Base-by-base conservation (phyloP, 2,797 vertebrate species). In the Spinus olivaceus region DNA sequence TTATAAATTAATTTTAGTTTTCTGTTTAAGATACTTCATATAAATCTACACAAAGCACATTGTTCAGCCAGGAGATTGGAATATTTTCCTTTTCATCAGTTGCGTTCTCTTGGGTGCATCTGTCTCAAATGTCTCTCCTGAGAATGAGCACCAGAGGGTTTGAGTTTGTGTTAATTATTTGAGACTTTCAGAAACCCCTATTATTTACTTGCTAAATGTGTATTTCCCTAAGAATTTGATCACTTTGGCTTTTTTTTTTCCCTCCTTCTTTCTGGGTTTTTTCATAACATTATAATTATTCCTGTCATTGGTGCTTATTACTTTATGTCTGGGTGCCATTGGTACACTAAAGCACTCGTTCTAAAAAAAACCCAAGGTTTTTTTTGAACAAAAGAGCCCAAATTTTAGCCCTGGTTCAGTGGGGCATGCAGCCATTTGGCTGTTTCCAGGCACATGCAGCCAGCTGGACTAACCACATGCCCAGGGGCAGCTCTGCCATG, bases 171-270 rank as follows among this genome's bases (percentile, higher is more conserved):
- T 95, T 97, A 97, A 97, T 96, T 94, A 87, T 88, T 91, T 92
- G 87, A 91, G 85, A 93, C 86, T 92, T 90, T 89, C 42, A 61
- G 46, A 95, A 94, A 71, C 59, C 73, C 33, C 64, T 86, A 73
- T 86, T 97, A 95, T 97, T 97, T 97, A 93, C 90, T 96, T 82
- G 85, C 66, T 86, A 94, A 96, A 96, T 97, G 81, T 92, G 16
- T 91, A 46, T 93, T 96, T 97, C 89, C 73, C 57, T 67, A 64
- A 88, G 67, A 86, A 92, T 91, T 44, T 76, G 65, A 94, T 86
- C 5, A 79, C 81, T 97, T 90, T 92, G 72, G 6, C 8, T 57
- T 23, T 67, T 66, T 65, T 27, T 70, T 35, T 3, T 2, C 2
- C 1, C 19, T 76, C 22, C 15, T 81, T 84, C n/a, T 20, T 84